These are phyloP conservation scores for Orthosia incerta DNA, from an alignment of 2,888 invertebrate species.

Conservation along the genomic window DNA sequence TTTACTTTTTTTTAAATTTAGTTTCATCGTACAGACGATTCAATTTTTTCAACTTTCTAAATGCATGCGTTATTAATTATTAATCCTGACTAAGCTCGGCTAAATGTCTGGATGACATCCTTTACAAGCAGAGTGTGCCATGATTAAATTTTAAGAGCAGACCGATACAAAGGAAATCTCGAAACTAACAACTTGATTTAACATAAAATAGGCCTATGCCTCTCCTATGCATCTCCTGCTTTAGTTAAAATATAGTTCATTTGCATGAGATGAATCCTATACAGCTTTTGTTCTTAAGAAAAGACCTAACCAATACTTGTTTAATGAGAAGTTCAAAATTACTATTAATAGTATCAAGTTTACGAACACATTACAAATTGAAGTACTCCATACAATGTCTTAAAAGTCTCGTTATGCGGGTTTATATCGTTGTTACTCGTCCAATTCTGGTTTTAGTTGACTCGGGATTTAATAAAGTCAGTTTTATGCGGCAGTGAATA, in stretches of 20 bases:
- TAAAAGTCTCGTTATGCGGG: neutral
- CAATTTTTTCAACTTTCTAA: too few species aligned
- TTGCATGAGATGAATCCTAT: constrained; percentile 10
- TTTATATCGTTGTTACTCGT: constrained; percentile 7
- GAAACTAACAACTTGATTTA: too few species aligned
- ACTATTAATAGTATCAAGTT: neutral
- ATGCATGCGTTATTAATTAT: too few species aligned
- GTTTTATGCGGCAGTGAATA: constrained; percentile 23
- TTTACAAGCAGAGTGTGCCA: too few species aligned
- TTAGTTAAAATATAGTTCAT: neutral
- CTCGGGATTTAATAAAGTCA: constrained; percentile 4
- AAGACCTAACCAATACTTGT: constrained; percentile 2
- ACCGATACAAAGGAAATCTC: too few species aligned
- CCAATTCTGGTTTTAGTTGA: constrained; percentile 4
- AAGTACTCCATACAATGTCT: constrained; percentile 2
- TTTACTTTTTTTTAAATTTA: too few species aligned
- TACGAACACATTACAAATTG: constrained; percentile 21
- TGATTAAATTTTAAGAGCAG: too few species aligned
- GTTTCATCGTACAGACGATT: too few species aligned
- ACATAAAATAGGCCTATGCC: neutral
- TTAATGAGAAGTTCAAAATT: neutral
- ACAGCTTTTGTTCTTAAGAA: neutral
- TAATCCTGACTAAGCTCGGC: too few species aligned
- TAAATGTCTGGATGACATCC: too few species aligned
- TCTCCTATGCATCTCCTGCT: neutral